Conservation (phyloP, 92 coral and sea anemone species). For the Epizoanthus illoricatus region DNA sequence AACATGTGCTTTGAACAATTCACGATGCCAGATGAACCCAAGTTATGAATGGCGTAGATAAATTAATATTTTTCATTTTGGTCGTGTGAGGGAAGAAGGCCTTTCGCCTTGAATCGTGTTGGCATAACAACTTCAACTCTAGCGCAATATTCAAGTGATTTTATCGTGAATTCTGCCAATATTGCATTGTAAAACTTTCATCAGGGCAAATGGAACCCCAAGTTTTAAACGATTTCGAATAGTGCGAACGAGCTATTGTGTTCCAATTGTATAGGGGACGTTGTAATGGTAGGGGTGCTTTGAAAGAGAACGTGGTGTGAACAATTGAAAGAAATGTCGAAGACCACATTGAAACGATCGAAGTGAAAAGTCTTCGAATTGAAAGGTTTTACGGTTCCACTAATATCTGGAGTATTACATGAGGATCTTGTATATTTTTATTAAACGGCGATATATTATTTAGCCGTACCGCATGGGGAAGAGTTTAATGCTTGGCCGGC, state of each 20-base stretch:
- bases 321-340: slow-evolving; percentile 5
- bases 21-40: slow-evolving; percentile 31
- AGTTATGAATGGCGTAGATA: slow-evolving; percentile 25
- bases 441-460: slow-evolving; percentile 26
- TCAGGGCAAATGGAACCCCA: not conserved
- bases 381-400: not conserved
- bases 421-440: not conserved
- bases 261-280: slow-evolving; percentile 17
- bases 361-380: not conserved
- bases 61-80: slow-evolving; percentile 27
- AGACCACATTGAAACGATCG: not conserved
- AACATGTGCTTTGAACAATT: slow-evolving; percentile 39
- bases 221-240: slow-evolving; percentile 38
- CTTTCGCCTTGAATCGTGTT: slow-evolving; percentile 14
- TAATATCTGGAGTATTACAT: slow-evolving; percentile 10
- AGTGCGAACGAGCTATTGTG: slow-evolving; percentile 40
- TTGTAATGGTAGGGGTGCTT: slow-evolving; percentile 27
- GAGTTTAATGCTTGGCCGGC: not conserved
- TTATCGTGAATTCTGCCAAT: slow-evolving; percentile 16
- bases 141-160: slow-evolving; percentile 26
- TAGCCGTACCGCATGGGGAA: slow-evolving; percentile 12
- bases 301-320: slow-evolving; percentile 16
- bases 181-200: slow-evolving; percentile 26
- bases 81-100: not conserved
- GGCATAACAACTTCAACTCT: slow-evolving; percentile 41